Evolutionary conservation across 1,140 invertebrate genomes (phyloP), one percentile per base, ranked within the genome.

Genomic region (Tyrophagus putrescentiae): DNA sequence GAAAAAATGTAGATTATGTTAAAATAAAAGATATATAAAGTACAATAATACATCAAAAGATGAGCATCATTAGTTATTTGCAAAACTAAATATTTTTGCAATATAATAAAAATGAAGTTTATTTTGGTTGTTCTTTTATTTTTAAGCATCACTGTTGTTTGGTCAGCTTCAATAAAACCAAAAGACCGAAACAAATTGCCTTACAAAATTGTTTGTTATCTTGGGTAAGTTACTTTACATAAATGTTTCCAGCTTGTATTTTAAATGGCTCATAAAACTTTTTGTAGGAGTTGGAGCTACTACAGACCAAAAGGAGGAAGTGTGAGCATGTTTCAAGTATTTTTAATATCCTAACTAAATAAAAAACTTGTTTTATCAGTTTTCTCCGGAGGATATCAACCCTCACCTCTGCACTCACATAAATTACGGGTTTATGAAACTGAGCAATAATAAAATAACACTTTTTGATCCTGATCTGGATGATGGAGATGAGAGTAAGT

Each of bases 401-500:
- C 81, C 87, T 0, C 77, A 76, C 6, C 73, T 90, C 13, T 93
- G 89, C 69, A 90, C 87, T 0, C 87, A 93, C 68, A 71, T 91
- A 7, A 80, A 93, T 21, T 92, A 93, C 66, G 80, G 85, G 4
- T 93, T 92, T 70, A 85, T 84, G 11, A 72, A 72, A 41, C 25
- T 66, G 27, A 85, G 86, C 0, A 79, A 87, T 65, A 73, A 76
- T 1, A 76, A 73, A n/a, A 84, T 88, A 33, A 79, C 76, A 52
- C 75, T 73, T 50, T 68, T 79, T 0, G 85, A 87, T 75, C 77
- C 81, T 11, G 85, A 78, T 76, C 77, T 83, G 68, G 85, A 88
- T 39, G 13, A 13, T 13, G 36, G 36, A 39, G n/a, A n/a, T 39
- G 36, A 39, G 36, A n/a, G n/a, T n/a, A n/a, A n/a, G 36, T 39